Evolutionary conservation across 2,888 invertebrate genomes (phyloP).

Genomic region (Leptinotarsa rubiginosa): DNA sequence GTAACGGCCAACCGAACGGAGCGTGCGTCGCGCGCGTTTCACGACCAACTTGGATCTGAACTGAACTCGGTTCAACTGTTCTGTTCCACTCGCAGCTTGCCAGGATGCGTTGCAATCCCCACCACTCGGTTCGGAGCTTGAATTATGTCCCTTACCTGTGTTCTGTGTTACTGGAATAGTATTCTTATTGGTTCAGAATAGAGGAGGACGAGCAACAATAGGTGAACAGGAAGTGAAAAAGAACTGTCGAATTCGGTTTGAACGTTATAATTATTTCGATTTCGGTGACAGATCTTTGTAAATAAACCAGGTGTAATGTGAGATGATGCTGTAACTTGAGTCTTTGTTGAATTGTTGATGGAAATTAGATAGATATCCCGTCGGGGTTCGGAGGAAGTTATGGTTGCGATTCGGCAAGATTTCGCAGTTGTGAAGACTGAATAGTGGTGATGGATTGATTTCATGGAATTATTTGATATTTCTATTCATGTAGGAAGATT

Average conservation of each 20-base stretch:
- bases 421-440: conserved; percentile 21
- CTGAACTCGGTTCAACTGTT: conserved; percentile 38
- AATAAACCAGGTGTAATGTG: conserved; percentile 50
- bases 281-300: conserved; percentile 38
- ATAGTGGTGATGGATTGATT: conserved; percentile 20
- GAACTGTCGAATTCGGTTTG: conserved; percentile 50
- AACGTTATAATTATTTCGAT: conserved; percentile 49
- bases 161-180: conserved; percentile 40
- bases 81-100: conserved; percentile 39
- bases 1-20: conserved; percentile 23
- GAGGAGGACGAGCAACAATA: conserved; percentile 51
- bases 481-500: conserved; percentile 4
- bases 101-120: conserved; percentile 46
- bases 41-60: conserved; percentile 38
- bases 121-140: conserved; percentile 41
- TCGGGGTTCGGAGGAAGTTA: conserved; percentile 32
- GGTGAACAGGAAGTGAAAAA: conserved; percentile 49
- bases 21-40: conserved; percentile 18
- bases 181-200: conserved; percentile 50
- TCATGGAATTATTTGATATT: background rate
- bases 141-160: conserved; percentile 53
- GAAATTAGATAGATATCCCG: conserved; percentile 57
- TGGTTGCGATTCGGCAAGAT: conserved; percentile 29
- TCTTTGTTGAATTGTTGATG: conserved; percentile 52
- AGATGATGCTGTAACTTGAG: conserved; percentile 51